phyloP scores from a whole-genome alignment of 2,113 vertebrate genomes.

The Thunnus maccoyii region DNA sequence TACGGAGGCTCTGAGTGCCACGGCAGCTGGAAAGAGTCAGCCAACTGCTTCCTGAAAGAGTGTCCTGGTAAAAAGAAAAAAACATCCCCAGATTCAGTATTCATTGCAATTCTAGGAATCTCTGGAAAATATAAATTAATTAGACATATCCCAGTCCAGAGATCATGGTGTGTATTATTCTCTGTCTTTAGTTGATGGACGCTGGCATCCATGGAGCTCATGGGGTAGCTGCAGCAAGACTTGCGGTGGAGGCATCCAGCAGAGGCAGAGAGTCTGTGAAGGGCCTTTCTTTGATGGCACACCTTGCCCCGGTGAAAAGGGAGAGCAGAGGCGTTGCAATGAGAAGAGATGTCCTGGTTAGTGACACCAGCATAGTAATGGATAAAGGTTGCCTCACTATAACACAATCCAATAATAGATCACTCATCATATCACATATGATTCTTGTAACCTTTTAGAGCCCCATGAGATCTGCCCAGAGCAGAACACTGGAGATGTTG shows the following conservation, averaged over 20 bases:
- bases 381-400: background rate
- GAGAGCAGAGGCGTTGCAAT: constrained; percentile 91
- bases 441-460: constrained; percentile 80
- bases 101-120: background rate
- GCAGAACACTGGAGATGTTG: constrained; percentile 87
- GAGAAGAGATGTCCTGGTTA: constrained; percentile 94
- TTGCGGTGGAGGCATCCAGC: constrained; percentile 92
- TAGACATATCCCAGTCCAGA: background rate
- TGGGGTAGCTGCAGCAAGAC: constrained; percentile 94
- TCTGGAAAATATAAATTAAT: background rate
- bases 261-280: constrained; percentile 90
- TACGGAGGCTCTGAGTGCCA: constrained; percentile 96
- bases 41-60: constrained; percentile 93
- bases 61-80: constrained; percentile 89
- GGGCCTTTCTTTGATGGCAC: constrained; percentile 94
- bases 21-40: constrained; percentile 92
- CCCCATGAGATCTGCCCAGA: constrained; percentile 96
- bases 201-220: constrained; percentile 92
- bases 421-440: background rate
- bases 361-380: constrained; percentile 25
- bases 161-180: constrained; percentile 34
- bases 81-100: background rate
- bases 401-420: background rate
- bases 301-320: constrained; percentile 89
- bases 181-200: constrained; percentile 90